These are phyloP conservation scores for Enteromius paludinosus DNA, from an alignment of 2,797 vertebrate species.

Conservation along the genomic window DNA sequence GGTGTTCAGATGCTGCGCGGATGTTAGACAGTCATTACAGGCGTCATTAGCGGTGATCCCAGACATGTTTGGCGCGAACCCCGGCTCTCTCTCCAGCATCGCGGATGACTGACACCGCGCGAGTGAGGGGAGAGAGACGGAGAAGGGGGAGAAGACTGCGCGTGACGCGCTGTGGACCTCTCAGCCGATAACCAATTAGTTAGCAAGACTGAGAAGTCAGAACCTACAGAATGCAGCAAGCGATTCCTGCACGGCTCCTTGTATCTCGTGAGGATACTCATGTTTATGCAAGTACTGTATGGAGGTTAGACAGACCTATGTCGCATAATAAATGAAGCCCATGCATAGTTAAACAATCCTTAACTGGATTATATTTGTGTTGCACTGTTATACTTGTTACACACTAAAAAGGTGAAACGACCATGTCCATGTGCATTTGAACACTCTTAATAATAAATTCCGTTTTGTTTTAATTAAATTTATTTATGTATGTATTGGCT, in stretches of 20 bases:
- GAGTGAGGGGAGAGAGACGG: conserved; percentile 2
- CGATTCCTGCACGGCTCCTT: background rate
- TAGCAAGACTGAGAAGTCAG: conserved; percentile 1
- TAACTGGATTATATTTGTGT: too few relatives aligned
- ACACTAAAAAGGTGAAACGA: background rate
- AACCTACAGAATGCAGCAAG: background rate
- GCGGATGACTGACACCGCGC: conserved; percentile 8
- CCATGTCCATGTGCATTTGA: background rate
- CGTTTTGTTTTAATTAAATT: too few relatives aligned
- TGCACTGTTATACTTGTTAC: background rate
- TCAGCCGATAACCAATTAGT: conserved; percentile 24
- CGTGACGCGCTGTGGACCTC: conserved; percentile 26
- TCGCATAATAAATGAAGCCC: background rate
- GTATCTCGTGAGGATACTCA: background rate
- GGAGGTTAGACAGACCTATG: background rate
- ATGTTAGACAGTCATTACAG: conserved; percentile 79
- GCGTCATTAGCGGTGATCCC: conserved; percentile 70
- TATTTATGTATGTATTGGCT: too few relatives aligned
- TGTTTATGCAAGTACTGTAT: background rate
- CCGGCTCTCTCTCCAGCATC: conserved; percentile 36
- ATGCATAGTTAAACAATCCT: background rate
- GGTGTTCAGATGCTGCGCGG: conserved; percentile 76
- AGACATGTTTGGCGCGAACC: conserved; percentile 77
- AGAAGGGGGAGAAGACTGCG: background rate
- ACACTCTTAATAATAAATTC: too few relatives aligned